Conservation (phyloP, 1,140 invertebrate genomes). For the Diabrotica virgifera region DNA sequence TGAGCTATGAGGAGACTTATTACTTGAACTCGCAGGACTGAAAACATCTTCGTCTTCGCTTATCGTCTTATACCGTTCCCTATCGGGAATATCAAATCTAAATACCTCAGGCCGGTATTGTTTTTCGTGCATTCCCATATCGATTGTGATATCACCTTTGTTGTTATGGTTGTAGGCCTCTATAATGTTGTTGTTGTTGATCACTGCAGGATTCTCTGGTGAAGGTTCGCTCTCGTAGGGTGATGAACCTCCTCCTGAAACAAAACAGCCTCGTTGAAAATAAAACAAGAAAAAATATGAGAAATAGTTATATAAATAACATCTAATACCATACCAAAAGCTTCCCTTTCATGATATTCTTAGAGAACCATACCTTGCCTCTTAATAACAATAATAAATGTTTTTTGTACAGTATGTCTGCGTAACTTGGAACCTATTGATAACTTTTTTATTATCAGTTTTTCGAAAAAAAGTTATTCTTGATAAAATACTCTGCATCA, state of each 20-base stretch:
- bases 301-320: too few relatives aligned
- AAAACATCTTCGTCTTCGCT: slow-evolving; percentile 59
- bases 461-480: too few relatives aligned
- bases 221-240: slow-evolving; percentile 16
- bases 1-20: slow-evolving; percentile 54
- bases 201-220: slow-evolving; percentile 26
- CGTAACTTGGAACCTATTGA: too few relatives aligned
- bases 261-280: background rate
- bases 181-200: slow-evolving; percentile 40
- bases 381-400: too few relatives aligned
- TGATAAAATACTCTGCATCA: too few relatives aligned
- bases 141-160: slow-evolving; percentile 44
- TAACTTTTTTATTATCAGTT: too few relatives aligned
- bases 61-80: slow-evolving; percentile 48
- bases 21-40: slow-evolving; percentile 54
- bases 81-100: slow-evolving; percentile 53
- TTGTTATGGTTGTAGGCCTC: slow-evolving; percentile 39
- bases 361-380: too few relatives aligned
- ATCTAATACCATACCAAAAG: too few relatives aligned
- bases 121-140: slow-evolving; percentile 35
- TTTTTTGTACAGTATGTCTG: too few relatives aligned
- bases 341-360: too few relatives aligned
- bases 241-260: slow-evolving; percentile 24
- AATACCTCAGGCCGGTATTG: slow-evolving; percentile 51
- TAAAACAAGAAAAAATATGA: too few relatives aligned